Conservation (phyloP, 2,888 invertebrate species). For the Synergus gifuensis region DNA sequence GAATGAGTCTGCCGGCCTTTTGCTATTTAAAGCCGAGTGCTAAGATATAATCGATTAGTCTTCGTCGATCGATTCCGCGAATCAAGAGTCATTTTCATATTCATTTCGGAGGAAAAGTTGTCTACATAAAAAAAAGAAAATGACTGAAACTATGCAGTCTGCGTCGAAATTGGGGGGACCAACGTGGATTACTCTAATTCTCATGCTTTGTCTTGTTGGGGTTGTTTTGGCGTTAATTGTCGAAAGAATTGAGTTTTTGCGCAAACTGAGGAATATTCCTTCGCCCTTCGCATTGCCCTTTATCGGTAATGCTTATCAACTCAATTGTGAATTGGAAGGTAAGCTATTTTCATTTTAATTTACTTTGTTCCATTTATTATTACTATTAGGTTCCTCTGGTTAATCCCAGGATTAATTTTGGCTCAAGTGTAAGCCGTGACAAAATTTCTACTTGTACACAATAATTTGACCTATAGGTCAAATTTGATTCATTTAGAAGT, state of each 20-base stretch:
- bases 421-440: too few relatives aligned
- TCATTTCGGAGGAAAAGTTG: neutral
- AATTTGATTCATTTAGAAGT: too few relatives aligned
- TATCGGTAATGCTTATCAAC: conserved; percentile 74
- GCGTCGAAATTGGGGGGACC: neutral
- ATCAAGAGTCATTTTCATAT: neutral
- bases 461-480: too few relatives aligned
- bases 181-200: conserved; percentile 62
- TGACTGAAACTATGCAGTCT: conserved; percentile 6
- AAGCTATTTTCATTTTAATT: conserved; percentile 47
- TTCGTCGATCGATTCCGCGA: neutral
- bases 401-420: too few relatives aligned
- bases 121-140: neutral
- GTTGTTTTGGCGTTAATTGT: conserved; percentile 57
- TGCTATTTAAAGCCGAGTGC: neutral
- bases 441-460: too few relatives aligned
- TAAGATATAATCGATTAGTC: neutral
- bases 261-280: conserved; percentile 68
- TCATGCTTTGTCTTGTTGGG: conserved; percentile 57
- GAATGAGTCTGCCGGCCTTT: conserved; percentile 9
- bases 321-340: conserved; percentile 75
- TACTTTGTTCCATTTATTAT: too few relatives aligned
- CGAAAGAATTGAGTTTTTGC: conserved; percentile 64
- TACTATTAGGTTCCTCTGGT: too few relatives aligned
- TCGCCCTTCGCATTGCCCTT: conserved; percentile 71